phyloP scores from a whole-genome alignment of 2,888 invertebrate species.

The Callyntrura sp. region DNA sequence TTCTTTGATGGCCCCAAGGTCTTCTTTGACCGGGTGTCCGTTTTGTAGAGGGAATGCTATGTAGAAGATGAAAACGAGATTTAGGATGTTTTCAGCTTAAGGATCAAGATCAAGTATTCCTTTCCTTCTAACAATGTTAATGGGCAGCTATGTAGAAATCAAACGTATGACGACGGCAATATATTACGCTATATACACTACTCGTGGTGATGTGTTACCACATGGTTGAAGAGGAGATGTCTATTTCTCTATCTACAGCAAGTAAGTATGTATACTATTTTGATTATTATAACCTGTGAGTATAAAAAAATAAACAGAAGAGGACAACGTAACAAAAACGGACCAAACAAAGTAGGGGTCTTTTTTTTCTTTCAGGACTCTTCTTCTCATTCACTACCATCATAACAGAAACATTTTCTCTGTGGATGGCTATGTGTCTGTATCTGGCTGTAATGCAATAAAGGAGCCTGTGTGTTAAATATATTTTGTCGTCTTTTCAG shows the following conservation, averaged over 20 bases:
- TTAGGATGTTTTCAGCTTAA: constrained; percentile 47
- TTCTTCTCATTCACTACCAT: constrained; percentile 38
- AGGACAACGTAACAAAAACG: constrained; percentile 32
- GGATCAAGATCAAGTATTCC: constrained; percentile 31
- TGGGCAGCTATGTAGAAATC: constrained; percentile 19
- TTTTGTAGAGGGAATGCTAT: background rate
- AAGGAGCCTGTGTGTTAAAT: background rate
- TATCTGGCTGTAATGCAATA: background rate
- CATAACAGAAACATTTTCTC: constrained; percentile 40
- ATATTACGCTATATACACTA: constrained; percentile 10
- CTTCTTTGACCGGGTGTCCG: constrained; percentile 73
- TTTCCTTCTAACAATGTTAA: background rate
- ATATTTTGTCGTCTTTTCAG: constrained; percentile 43
- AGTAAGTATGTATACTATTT: background rate
- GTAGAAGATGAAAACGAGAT: constrained; percentile 50
- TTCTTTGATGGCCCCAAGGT: constrained; percentile 71
- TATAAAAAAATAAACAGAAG: constrained; percentile 10
- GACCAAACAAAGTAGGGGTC: constrained; percentile 50
- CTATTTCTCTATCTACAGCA: constrained; percentile 14
- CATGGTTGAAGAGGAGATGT: constrained; percentile 42
- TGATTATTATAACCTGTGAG: constrained; percentile 26
- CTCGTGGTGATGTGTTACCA: constrained; percentile 5
- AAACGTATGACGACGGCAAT: background rate
- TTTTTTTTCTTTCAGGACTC: constrained; percentile 35
- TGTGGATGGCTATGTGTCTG: constrained; percentile 25